These are phyloP conservation scores for Elymnias hypermnestra DNA, from an alignment of 1,140 invertebrate species.

Conservation along the genomic window DNA sequence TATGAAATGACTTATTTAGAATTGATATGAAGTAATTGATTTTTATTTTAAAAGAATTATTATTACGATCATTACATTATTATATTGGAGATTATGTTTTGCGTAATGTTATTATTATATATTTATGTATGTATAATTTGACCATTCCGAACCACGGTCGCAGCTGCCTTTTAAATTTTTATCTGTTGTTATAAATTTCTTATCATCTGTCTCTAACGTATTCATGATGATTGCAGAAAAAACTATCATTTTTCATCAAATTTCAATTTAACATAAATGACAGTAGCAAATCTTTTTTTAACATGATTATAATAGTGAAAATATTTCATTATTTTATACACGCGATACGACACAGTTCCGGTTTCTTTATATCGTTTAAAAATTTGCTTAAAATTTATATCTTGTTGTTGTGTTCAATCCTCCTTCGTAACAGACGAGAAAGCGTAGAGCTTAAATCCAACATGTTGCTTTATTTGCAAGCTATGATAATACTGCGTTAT, in stretches of 20 bases:
- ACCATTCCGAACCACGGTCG: slow-evolving; percentile 45
- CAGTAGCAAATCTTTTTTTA: no score
- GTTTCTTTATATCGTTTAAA: no score
- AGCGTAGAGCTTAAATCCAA: no score
- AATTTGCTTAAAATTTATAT: no score
- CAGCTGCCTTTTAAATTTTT: slow-evolving; percentile 55
- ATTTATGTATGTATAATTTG: slow-evolving; percentile 27
- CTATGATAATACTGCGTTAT: no score
- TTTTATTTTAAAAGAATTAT: background rate
- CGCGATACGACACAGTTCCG: no score
- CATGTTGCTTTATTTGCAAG: no score
- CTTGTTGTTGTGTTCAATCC: no score
- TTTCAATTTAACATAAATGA: no score
- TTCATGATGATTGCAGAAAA: slow-evolving; percentile 1
- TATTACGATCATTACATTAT: background rate
- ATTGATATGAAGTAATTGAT: background rate
- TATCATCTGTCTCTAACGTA: slow-evolving; percentile 11
- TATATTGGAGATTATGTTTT: background rate
- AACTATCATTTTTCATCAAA: slow-evolving; percentile 10
- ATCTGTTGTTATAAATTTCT: slow-evolving; percentile 34
- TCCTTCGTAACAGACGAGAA: no score
- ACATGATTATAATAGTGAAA: no score
- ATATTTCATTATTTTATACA: no score
- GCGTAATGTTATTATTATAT: slow-evolving; percentile 12
- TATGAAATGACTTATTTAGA: background rate